A percentile compares a stretch with the other conserved stretches of the same genome.
phyloP scores from a whole-genome alignment of 2,888 invertebrate genomes.

The Bugula neritina region DNA sequence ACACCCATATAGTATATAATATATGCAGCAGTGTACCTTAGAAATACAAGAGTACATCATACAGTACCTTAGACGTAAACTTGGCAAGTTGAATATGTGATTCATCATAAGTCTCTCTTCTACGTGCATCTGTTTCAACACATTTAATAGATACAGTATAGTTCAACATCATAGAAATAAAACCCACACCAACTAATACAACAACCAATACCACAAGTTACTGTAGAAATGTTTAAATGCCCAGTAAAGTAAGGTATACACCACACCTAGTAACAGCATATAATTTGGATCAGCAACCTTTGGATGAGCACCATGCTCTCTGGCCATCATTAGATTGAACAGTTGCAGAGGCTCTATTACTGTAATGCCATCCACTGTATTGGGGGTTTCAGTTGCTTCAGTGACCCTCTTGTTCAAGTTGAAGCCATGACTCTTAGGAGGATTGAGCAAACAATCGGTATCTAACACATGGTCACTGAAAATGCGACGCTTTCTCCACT shows the following conservation, averaged over 20 bases:
- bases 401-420: not conserved
- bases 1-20: no score
- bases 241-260: no score
- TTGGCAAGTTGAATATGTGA: constrained; percentile 53
- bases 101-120: constrained; percentile 49
- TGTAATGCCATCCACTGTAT: not conserved
- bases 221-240: no score
- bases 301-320: constrained; percentile 41
- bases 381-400: not conserved
- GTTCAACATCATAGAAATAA: not conserved
- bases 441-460: not conserved
- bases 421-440: not conserved
- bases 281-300: constrained; percentile 45
- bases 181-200: no score
- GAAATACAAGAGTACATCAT: no score
- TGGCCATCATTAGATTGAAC: constrained; percentile 43
- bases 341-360: constrained; percentile 45
- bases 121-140: constrained; percentile 39
- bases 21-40: no score
- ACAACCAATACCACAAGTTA: no score
- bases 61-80: constrained; percentile 42
- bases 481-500: not conserved
- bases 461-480: not conserved
- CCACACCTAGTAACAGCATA: constrained; percentile 41
- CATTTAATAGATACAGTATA: no score